These are phyloP conservation scores for Drosophila serrata DNA, from an alignment of 1,140 invertebrate species.

Conservation along the genomic window DNA sequence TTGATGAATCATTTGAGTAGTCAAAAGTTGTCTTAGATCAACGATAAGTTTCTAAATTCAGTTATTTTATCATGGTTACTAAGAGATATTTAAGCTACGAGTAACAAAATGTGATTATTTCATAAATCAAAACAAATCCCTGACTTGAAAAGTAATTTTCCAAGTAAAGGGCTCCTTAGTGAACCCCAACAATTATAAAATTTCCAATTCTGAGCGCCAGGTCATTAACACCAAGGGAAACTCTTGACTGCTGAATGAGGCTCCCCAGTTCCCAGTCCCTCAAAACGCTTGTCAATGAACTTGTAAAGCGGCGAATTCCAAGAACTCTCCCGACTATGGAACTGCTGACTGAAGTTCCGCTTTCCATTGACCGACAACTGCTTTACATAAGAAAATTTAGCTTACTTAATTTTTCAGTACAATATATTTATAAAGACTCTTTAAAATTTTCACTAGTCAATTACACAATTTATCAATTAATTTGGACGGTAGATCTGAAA, in stretches of 20 bases:
- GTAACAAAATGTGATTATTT: too few relatives aligned
- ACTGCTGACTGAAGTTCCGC: conserved; percentile 65
- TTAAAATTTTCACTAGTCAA: neutral
- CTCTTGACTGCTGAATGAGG: conserved; percentile 33
- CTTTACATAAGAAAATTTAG: conserved; percentile 8
- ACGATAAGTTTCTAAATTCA: neutral
- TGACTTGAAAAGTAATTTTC: neutral
- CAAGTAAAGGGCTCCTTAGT: conserved; percentile 6
- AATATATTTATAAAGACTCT: neutral
- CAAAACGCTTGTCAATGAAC: conserved; percentile 60
- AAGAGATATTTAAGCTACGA: too few relatives aligned
- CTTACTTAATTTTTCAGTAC: neutral
- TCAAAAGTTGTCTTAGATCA: too few relatives aligned
- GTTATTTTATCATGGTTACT: too few relatives aligned
- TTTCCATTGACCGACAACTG: neutral
- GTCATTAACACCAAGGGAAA: conserved; percentile 37
- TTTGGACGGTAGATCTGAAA: neutral
- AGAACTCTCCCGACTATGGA: conserved; percentile 32
- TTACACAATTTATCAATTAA: neutral
- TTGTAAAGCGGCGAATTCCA: conserved; percentile 37
- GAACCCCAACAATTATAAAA: neutral
- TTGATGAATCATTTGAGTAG: neutral
- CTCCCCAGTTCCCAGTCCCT: neutral
- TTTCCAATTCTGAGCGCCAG: conserved; percentile 20
- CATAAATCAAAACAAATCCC: neutral